Evolutionary conservation across 1,140 invertebrate species (phyloP).

Genomic region (Heliothis virescens): DNA sequence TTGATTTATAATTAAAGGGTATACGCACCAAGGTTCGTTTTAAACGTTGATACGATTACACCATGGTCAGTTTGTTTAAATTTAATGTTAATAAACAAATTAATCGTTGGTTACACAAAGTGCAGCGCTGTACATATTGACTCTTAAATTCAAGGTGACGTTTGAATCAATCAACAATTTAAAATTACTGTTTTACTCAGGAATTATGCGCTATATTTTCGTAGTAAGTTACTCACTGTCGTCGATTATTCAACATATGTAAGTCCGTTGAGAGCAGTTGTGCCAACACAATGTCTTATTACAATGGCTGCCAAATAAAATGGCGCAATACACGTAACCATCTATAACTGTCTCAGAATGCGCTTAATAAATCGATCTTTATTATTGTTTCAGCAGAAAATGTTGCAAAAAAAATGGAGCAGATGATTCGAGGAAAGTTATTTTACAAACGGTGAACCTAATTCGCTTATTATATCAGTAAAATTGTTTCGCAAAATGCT

Average conservation of each 20-base stretch:
- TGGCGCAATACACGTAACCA: constrained; percentile 31
- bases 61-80: constrained; percentile 29
- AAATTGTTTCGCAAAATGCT: constrained; percentile 12
- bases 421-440: constrained; percentile 10
- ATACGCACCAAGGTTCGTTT: constrained; percentile 19
- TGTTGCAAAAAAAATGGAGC: constrained; percentile 3
- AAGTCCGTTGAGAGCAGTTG: constrained; percentile 18
- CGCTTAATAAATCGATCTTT: constrained; percentile 29
- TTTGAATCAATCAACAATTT: not conserved
- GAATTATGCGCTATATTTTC: not conserved
- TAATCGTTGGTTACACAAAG: not conserved
- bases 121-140: no score
- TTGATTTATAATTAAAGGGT: constrained; percentile 22
- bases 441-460: not conserved
- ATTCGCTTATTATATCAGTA: not conserved
- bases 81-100: constrained; percentile 26
- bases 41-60: constrained; percentile 17
- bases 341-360: constrained; percentile 21
- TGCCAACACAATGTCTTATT: constrained; percentile 33
- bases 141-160: not conserved
- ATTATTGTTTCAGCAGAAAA: constrained; percentile 13
- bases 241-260: constrained; percentile 11
- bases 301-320: constrained; percentile 27
- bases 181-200: not conserved
- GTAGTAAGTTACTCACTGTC: constrained; percentile 1